phyloP scores from a whole-genome alignment of 2,888 invertebrate species.

The Altica lythri region DNA sequence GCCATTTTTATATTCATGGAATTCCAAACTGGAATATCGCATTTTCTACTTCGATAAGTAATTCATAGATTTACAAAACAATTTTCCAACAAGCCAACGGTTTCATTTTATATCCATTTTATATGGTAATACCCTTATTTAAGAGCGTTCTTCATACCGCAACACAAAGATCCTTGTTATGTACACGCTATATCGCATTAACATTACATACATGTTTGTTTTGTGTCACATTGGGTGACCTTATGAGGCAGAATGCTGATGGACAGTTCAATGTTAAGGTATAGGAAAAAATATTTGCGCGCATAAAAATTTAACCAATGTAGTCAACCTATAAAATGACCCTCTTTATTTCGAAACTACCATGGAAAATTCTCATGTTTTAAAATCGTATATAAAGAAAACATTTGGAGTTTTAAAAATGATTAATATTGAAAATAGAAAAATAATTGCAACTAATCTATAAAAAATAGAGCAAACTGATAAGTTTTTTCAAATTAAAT shows the following conservation, averaged over 20 bases:
- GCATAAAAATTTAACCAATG: too few relatives aligned
- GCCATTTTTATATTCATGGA: constrained; percentile 26
- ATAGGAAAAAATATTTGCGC: constrained; percentile 5
- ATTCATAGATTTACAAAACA: constrained; percentile 38
- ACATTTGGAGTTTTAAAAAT: too few relatives aligned
- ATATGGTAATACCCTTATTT: constrained; percentile 36
- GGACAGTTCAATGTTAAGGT: constrained; percentile 22
- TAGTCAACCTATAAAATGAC: too few relatives aligned
- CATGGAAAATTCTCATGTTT: too few relatives aligned
- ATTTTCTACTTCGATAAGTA: constrained; percentile 30
- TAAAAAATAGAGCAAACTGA: too few relatives aligned
- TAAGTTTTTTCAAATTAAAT: too few relatives aligned
- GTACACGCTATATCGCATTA: constrained; percentile 9
- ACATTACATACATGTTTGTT: constrained; percentile 20
- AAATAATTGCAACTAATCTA: too few relatives aligned
- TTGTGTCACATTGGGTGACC: constrained; percentile 15
- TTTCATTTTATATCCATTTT: constrained; percentile 26
- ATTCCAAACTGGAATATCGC: constrained; percentile 18
- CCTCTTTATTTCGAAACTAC: too few relatives aligned
- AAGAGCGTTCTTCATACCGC: constrained; percentile 17
- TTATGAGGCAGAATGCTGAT: constrained; percentile 23
- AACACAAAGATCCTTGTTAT: constrained; percentile 21
- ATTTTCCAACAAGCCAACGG: constrained; percentile 27
- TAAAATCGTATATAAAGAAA: too few relatives aligned
- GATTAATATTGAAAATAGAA: too few relatives aligned